These are phyloP conservation scores for Aphyosemion australe DNA, from an alignment of 2,113 vertebrate genomes.

Conservation along the genomic window DNA sequence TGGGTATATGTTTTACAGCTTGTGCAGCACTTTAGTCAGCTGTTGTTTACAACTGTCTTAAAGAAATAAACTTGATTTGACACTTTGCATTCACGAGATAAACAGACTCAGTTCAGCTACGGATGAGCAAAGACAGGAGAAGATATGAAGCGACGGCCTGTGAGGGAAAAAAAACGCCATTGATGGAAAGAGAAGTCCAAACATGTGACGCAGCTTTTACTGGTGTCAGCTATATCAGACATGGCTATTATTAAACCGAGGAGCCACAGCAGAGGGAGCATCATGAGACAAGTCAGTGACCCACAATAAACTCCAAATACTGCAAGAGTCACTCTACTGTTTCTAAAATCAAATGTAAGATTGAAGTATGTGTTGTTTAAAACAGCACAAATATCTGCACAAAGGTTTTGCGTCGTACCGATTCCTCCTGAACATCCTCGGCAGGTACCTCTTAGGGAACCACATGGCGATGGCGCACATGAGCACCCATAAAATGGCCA, in stretches of 20 bases:
- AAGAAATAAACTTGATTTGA: neutral
- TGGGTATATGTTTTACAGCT: neutral
- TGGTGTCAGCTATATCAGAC: conserved; percentile 67
- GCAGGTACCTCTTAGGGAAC: conserved; percentile 96
- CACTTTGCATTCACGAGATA: no score
- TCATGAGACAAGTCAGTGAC: conserved; percentile 24
- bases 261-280: conserved; percentile 24
- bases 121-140: neutral
- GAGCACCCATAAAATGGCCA: conserved; percentile 96
- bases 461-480: conserved; percentile 98
- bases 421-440: conserved; percentile 91
- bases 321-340: no score
- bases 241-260: conserved; percentile 66
- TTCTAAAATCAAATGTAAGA: no score
- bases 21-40: neutral
- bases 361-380: neutral
- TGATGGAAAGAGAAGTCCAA: conserved; percentile 62
- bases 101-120: neutral
- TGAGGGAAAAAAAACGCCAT: conserved; percentile 22
- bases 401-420: conserved; percentile 78
- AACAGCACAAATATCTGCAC: neutral
- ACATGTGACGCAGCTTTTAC: conserved; percentile 64
- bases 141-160: conserved; percentile 6
- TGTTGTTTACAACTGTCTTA: neutral
- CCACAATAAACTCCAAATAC: conserved; percentile 13